Conservation (phyloP, 2,113 vertebrate species). For the Ceyx melanurus region DNA sequence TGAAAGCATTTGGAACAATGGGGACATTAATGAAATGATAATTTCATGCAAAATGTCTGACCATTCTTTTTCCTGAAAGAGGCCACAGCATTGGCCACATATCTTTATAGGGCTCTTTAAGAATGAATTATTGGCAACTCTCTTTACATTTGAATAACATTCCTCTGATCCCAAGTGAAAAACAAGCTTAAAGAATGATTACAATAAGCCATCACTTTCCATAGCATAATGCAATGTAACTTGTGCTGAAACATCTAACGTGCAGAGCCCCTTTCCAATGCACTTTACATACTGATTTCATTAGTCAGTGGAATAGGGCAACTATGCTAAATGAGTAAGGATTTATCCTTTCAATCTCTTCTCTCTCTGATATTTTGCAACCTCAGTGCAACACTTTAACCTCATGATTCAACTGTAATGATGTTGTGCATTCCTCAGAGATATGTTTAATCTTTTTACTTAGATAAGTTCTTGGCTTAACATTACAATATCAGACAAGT, state of each 20-base stretch:
- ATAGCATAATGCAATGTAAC: slow-evolving; percentile 6
- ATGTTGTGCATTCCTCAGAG: slow-evolving; percentile 48
- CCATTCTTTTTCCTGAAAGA: slow-evolving; percentile 48
- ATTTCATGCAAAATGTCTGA: slow-evolving; percentile 55
- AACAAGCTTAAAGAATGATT: slow-evolving; percentile 56
- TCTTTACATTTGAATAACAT: slow-evolving; percentile 51
- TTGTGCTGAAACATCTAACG: background rate
- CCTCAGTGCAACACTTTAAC: slow-evolving; percentile 54
- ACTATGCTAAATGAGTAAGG: slow-evolving; percentile 40
- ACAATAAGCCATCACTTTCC: slow-evolving; percentile 47
- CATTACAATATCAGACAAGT: slow-evolving; percentile 9
- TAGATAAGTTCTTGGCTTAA: slow-evolving; percentile 52
- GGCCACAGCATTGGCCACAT: slow-evolving; percentile 18
- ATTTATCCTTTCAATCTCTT: slow-evolving; percentile 36
- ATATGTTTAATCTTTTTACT: slow-evolving; percentile 58
- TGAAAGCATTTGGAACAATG: slow-evolving; percentile 54
- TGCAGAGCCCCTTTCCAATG: background rate
- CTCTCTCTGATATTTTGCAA: slow-evolving; percentile 26
- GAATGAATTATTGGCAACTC: slow-evolving; percentile 36
- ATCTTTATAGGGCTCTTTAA: slow-evolving; percentile 43
- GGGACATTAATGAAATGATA: slow-evolving; percentile 64
- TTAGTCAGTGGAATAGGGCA: slow-evolving; percentile 44
- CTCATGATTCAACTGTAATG: slow-evolving; percentile 55
- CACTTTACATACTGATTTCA: slow-evolving; percentile 42
- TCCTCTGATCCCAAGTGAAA: slow-evolving; percentile 47